Percentiles rank a stretch among this genome's conserved stretches.
Evolutionary conservation across 2,888 invertebrate genomes (phyloP).

Genomic region (Orthosia gothica): DNA sequence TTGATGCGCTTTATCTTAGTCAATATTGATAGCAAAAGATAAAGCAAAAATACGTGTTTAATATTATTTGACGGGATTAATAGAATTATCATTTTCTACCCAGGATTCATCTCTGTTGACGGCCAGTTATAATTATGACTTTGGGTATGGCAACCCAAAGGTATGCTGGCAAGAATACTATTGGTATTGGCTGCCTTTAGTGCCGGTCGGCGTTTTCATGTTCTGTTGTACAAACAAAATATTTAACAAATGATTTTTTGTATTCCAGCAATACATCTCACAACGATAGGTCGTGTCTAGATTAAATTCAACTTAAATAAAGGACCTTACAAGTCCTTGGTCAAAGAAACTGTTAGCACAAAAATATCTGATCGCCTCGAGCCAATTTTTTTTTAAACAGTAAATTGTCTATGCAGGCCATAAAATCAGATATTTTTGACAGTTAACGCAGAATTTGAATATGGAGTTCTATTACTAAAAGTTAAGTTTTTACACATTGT

Average conservation of each 20-base stretch:
- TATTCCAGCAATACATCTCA: not conserved
- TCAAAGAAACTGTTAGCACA: conserved; percentile 21
- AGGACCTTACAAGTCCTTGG: conserved; percentile 16
- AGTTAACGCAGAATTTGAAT: conserved; percentile 9
- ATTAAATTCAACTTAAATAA: conserved; percentile 6
- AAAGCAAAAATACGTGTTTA: too few relatives aligned
- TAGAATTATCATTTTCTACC: too few relatives aligned
- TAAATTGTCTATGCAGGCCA: conserved; percentile 46
- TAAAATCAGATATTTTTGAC: conserved; percentile 21
- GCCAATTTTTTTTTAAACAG: conserved; percentile 53
- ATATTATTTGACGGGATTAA: too few relatives aligned
- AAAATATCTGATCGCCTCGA: conserved; percentile 37
- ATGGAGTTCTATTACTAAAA: conserved; percentile 16
- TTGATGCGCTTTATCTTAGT: too few relatives aligned
- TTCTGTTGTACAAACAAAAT: not conserved
- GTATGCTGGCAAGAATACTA: too few relatives aligned
- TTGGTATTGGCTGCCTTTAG: too few relatives aligned
- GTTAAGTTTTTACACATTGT: conserved; percentile 28
- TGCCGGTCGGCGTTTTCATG: not conserved
- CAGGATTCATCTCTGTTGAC: too few relatives aligned
- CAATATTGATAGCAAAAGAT: too few relatives aligned
- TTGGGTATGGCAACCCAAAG: too few relatives aligned
- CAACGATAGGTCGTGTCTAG: not conserved
- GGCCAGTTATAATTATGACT: too few relatives aligned
- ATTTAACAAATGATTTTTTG: not conserved